phyloP scores from a whole-genome alignment of 2,888 invertebrate species.

The Sinhomidia bicolor region DNA sequence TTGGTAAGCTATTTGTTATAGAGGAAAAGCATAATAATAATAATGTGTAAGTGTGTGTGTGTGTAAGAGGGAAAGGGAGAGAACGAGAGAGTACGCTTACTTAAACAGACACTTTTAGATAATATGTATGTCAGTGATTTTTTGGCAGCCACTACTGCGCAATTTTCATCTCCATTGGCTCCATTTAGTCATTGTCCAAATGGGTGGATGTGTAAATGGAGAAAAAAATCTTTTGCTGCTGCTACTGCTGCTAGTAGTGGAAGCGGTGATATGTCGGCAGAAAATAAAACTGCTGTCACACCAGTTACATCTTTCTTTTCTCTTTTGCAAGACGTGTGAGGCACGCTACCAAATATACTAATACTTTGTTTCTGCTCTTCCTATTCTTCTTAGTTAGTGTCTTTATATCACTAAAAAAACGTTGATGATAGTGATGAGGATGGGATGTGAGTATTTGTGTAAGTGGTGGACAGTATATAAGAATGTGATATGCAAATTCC shows the following conservation, averaged over 20 bases:
- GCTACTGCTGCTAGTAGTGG: not conserved
- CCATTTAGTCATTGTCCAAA: constrained; percentile 57
- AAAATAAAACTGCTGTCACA: constrained; percentile 29
- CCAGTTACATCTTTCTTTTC: constrained; percentile 35
- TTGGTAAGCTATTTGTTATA: constrained; percentile 22
- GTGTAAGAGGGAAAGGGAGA: too few species aligned
- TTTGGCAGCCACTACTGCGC: constrained; percentile 59
- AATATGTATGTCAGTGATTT: constrained; percentile 65
- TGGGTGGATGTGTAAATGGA: constrained; percentile 30
- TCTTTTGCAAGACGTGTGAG: constrained; percentile 14
- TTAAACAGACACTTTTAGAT: constrained; percentile 6
- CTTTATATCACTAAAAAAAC: not conserved
- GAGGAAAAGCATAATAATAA: not conserved
- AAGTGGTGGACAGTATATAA: not conserved
- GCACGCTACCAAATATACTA: constrained; percentile 28
- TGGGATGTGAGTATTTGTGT: not conserved
- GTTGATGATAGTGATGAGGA: not conserved
- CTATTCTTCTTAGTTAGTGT: not conserved
- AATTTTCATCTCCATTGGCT: constrained; percentile 72
- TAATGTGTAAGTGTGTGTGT: not conserved
- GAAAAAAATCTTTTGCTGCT: not conserved
- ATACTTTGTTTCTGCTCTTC: too few species aligned
- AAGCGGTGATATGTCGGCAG: constrained; percentile 1
- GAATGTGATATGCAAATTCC: not conserved
- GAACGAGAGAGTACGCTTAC: not conserved